Percentiles rank a stretch among this genome's conserved stretches.
These are phyloP conservation scores for Nectonema munidae DNA, from an alignment of 2,888 invertebrate genomes.

Conservation along the genomic window DNA sequence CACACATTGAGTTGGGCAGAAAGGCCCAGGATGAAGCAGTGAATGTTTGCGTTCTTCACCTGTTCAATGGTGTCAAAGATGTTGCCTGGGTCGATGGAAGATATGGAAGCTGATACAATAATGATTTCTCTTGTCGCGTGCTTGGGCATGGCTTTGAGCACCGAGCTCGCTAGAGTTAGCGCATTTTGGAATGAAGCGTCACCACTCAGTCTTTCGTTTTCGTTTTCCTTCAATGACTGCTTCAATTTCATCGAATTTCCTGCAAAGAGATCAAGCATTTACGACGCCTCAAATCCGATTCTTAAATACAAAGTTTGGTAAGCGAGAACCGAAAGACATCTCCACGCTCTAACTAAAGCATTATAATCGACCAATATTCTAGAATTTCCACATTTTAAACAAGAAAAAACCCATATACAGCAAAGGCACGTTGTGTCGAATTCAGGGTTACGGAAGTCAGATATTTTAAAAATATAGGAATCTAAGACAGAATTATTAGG, in stretches of 20 bases:
- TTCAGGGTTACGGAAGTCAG: no score
- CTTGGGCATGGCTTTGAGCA: slow-evolving; percentile 49
- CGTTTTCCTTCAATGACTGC: slow-evolving; percentile 24
- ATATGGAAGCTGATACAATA: slow-evolving; percentile 58
- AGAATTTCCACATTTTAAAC: no score
- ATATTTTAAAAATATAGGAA: no score
- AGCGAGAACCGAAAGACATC: no score
- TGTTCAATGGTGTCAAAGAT: slow-evolving; percentile 46
- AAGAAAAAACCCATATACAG: no score
- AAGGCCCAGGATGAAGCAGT: slow-evolving; percentile 70
- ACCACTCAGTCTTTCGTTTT: slow-evolving; percentile 33
- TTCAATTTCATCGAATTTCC: slow-evolving; percentile 26
- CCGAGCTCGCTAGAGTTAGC: slow-evolving; percentile 48
- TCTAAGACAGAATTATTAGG: no score
- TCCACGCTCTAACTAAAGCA: no score
- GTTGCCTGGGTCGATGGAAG: slow-evolving; percentile 81
- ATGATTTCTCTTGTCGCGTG: slow-evolving; percentile 79
- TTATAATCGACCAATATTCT: no score
- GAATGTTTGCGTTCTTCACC: slow-evolving; percentile 42
- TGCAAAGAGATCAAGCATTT: no score
- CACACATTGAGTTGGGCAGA: slow-evolving; percentile 77
- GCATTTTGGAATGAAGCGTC: slow-evolving; percentile 89
- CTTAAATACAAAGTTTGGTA: no score
- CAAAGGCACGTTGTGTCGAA: no score
- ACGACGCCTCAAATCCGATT: no score